These are phyloP conservation scores for Apodemia hepburni DNA, from an alignment of 2,888 invertebrate genomes.

Conservation along the genomic window DNA sequence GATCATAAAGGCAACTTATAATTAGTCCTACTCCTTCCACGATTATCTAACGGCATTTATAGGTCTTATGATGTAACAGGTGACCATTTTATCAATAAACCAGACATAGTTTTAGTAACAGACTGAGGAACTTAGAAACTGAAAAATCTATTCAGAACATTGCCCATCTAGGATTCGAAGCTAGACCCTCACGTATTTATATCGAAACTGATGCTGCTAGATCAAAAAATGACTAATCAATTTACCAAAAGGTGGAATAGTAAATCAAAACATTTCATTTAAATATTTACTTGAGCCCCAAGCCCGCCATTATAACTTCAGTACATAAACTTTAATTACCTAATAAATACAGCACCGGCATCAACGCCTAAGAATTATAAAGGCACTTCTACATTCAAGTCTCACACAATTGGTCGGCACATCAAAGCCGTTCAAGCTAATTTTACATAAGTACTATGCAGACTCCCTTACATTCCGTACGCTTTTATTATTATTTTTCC, in stretches of 20 bases:
- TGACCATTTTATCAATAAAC: no score
- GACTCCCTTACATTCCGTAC: conserved; percentile 63
- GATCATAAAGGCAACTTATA: no score
- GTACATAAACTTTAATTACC: conserved; percentile 40
- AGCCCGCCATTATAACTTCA: conserved; percentile 26
- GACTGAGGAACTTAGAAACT: no score
- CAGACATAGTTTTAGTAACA: no score
- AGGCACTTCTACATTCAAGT: conserved; percentile 60
- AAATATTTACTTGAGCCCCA: neutral
- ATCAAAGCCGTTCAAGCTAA: conserved; percentile 74
- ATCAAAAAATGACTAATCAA: no score
- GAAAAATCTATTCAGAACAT: no score
- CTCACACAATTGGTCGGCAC: conserved; percentile 66
- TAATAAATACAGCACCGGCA: conserved; percentile 41
- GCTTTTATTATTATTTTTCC: conserved; percentile 65
- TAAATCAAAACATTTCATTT: neutral
- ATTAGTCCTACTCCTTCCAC: no score
- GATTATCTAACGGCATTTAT: no score
- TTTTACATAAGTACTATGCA: conserved; percentile 73
- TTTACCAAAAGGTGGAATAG: neutral
- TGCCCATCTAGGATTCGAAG: no score
- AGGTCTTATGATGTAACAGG: no score
- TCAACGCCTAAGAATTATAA: conserved; percentile 63
- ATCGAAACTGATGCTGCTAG: no score
- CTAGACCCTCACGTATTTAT: no score